phyloP scores from a whole-genome alignment of 2,797 vertebrate species.

The Ctenosaura bakeri region DNA sequence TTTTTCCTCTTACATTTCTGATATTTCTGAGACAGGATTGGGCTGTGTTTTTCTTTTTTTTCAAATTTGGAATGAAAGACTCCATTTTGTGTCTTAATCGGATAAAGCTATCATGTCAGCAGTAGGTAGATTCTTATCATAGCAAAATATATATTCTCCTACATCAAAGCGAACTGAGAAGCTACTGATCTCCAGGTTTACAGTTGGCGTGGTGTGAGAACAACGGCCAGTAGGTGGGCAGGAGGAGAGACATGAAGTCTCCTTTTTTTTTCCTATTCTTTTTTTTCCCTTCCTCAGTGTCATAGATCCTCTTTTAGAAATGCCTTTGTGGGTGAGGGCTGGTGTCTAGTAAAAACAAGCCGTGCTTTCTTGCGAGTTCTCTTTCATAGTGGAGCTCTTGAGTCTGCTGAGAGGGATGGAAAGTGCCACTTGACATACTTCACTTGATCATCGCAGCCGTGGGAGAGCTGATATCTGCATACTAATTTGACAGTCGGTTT shows the following conservation, averaged over 20 bases:
- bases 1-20: background rate
- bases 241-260: background rate
- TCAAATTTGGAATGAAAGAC: background rate
- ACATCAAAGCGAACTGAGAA: background rate
- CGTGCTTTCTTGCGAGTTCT: background rate
- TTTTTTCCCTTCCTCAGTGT: background rate
- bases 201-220: background rate
- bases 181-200: accelerated
- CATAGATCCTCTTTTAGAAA: background rate
- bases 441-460: accelerated
- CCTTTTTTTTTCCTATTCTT: background rate
- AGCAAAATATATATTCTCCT: conserved; percentile 12
- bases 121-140: conserved; percentile 9
- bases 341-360: background rate
- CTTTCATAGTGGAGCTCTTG: background rate
- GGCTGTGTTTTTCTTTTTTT: background rate
- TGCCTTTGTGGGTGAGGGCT: background rate
- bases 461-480: background rate
- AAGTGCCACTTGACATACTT: accelerated
- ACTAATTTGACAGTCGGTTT: background rate
- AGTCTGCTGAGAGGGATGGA: background rate
- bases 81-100: background rate
- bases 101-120: accelerated
- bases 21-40: background rate
- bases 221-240: background rate